Percentiles rank a stretch among this genome's conserved stretches.
These are phyloP conservation scores for Oncorhynchus clarkii DNA, from an alignment of 2,113 vertebrate genomes.

Conservation along the genomic window DNA sequence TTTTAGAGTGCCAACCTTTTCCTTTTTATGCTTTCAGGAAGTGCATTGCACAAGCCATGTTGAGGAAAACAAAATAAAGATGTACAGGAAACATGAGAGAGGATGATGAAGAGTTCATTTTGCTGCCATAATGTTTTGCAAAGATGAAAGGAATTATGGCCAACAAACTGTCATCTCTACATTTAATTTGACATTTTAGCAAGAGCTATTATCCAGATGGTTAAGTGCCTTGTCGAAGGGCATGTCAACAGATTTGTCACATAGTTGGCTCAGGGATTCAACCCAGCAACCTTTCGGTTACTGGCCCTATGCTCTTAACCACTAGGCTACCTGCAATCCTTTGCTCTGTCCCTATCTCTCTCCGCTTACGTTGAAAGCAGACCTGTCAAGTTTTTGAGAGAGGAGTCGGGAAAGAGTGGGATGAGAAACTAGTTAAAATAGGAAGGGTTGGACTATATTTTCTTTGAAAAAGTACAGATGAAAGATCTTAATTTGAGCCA, in stretches of 20 bases:
- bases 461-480: slow-evolving; percentile 29
- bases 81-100: slow-evolving; percentile 20
- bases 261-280: too few relatives aligned
- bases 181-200: too few relatives aligned
- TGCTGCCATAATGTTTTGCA: slow-evolving; percentile 17
- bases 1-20: too few relatives aligned
- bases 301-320: too few relatives aligned
- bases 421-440: slow-evolving; percentile 23
- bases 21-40: too few relatives aligned
- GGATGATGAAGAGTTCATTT: slow-evolving; percentile 16
- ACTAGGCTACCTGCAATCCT: too few relatives aligned
- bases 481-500: too few relatives aligned
- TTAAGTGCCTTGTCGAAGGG: too few relatives aligned
- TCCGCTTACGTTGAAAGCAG: slow-evolving; percentile 14
- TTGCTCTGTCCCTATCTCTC: too few relatives aligned
- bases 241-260: too few relatives aligned
- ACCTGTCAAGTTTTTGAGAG: not conserved
- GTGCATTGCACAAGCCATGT: not conserved
- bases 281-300: too few relatives aligned
- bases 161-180: not conserved
- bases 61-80: not conserved
- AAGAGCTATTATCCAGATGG: too few relatives aligned
- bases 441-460: not conserved
- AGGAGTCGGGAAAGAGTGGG: slow-evolving; percentile 13
- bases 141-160: slow-evolving; percentile 38